Conservation (phyloP, 2,888 invertebrate genomes). For the Axea sp. region DNA sequence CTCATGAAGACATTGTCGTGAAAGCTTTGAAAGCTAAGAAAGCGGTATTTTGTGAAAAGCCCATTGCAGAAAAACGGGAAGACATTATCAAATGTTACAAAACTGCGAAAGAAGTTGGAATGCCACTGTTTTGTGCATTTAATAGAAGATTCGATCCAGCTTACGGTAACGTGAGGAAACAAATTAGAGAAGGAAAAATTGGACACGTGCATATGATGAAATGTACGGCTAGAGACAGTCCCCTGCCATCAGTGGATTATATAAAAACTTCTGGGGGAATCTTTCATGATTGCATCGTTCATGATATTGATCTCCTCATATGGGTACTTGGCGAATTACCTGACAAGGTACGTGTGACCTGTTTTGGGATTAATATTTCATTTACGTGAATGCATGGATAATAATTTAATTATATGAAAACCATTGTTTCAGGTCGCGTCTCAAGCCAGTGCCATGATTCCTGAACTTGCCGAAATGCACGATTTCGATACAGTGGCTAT, state of each 20-base stretch:
- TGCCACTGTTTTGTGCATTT: slow-evolving; percentile 83
- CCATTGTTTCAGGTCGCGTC: slow-evolving; percentile 69
- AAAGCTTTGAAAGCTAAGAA: slow-evolving; percentile 82
- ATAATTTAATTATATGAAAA: too few species aligned
- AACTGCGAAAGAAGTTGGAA: slow-evolving; percentile 81
- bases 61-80: slow-evolving; percentile 82
- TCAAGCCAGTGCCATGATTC: slow-evolving; percentile 80
- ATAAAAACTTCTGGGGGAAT: slow-evolving; percentile 84
- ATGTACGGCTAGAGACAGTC: slow-evolving; percentile 84
- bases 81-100: slow-evolving; percentile 82
- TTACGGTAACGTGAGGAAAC: slow-evolving; percentile 80
- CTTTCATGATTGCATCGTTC: slow-evolving; percentile 85
- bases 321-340: slow-evolving; percentile 85
- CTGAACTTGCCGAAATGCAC: slow-evolving; percentile 82
- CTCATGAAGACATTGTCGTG: slow-evolving; percentile 82
- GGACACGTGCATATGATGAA: slow-evolving; percentile 84
- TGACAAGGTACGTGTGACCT: slow-evolving; percentile 79
- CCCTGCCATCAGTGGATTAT: slow-evolving; percentile 83
- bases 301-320: slow-evolving; percentile 85
- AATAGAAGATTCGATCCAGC: slow-evolving; percentile 86
- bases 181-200: slow-evolving; percentile 82
- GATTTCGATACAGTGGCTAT: slow-evolving; percentile 85
- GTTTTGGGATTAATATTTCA: too few species aligned
- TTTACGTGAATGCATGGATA: too few species aligned
- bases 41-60: slow-evolving; percentile 86